Conservation (phyloP, 1,140 invertebrate genomes). For the Aphelenchoides avenae region DNA sequence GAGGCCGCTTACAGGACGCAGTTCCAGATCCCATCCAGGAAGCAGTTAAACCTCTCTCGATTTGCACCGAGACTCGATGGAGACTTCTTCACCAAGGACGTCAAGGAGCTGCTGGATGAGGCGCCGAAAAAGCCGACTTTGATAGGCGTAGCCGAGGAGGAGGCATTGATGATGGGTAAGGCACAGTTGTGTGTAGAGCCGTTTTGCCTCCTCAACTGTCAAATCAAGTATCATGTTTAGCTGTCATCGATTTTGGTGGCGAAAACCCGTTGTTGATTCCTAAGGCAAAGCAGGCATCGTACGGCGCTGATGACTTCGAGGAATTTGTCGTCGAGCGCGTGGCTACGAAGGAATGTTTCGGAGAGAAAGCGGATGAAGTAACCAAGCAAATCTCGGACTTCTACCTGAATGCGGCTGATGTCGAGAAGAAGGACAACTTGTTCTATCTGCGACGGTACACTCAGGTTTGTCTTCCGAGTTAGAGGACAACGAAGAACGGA, state of each 20-base stretch:
- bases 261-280: constrained; percentile 18
- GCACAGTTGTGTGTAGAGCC: too few relatives aligned
- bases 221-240: not conserved
- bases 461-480: too few relatives aligned
- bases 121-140: constrained; percentile 25
- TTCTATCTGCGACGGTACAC: constrained; percentile 24
- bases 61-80: constrained; percentile 23
- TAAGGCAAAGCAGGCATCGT: not conserved
- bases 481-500: too few relatives aligned
- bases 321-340: constrained; percentile 15
- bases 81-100: constrained; percentile 27
- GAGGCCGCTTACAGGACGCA: too few relatives aligned
- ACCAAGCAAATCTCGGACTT: constrained; percentile 7
- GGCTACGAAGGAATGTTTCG: constrained; percentile 15
- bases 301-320: constrained; percentile 5
- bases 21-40: constrained; percentile 15
- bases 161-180: constrained; percentile 23
- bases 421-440: constrained; percentile 13
- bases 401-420: constrained; percentile 7
- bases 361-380: constrained; percentile 1
- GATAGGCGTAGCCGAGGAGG: constrained; percentile 25
- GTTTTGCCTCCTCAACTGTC: too few relatives aligned
- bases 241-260: not conserved
- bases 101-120: constrained; percentile 30
- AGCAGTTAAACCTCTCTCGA: constrained; percentile 19